Evolutionary conservation across 2,113 vertebrate genomes (phyloP).

Genomic region (Trichomycterus rosablanca): DNA sequence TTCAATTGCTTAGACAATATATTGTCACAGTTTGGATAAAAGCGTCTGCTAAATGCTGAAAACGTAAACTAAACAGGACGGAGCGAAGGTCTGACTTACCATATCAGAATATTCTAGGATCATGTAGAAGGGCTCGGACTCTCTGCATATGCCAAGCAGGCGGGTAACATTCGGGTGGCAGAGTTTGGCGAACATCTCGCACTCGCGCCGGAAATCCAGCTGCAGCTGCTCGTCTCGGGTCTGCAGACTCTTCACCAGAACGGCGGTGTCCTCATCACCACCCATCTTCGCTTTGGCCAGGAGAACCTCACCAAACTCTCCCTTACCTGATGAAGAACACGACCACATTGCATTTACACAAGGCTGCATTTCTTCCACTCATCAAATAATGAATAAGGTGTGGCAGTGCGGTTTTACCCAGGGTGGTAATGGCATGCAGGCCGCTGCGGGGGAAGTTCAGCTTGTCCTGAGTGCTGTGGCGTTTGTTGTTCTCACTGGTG

Average conservation of each 20-base stretch:
- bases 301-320: conserved; percentile 83
- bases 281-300: conserved; percentile 76
- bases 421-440: conserved; percentile 77
- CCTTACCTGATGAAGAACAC: conserved; percentile 62
- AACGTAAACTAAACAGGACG: neutral
- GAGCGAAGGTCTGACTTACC: no score
- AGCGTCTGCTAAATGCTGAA: no score
- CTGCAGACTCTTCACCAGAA: conserved; percentile 80
- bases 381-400: no score
- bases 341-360: neutral
- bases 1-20: no score
- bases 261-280: conserved; percentile 65
- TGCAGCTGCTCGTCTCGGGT: conserved; percentile 78
- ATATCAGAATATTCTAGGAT: conserved; percentile 82
- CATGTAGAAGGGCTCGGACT: conserved; percentile 80
- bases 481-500: conserved; percentile 66
- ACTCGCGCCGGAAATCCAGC: conserved; percentile 76
- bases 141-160: conserved; percentile 76
- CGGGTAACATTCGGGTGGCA: conserved; percentile 73
- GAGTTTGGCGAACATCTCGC: conserved; percentile 83
- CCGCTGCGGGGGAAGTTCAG: conserved; percentile 73
- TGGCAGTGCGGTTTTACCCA: conserved; percentile 60
- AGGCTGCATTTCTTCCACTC: neutral
- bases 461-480: conserved; percentile 74
- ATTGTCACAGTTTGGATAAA: no score